Evolutionary conservation across 2,888 invertebrate species (phyloP), one percentile per base, ranked within the genome.

Genomic region (Sminthurides aquaticus): DNA sequence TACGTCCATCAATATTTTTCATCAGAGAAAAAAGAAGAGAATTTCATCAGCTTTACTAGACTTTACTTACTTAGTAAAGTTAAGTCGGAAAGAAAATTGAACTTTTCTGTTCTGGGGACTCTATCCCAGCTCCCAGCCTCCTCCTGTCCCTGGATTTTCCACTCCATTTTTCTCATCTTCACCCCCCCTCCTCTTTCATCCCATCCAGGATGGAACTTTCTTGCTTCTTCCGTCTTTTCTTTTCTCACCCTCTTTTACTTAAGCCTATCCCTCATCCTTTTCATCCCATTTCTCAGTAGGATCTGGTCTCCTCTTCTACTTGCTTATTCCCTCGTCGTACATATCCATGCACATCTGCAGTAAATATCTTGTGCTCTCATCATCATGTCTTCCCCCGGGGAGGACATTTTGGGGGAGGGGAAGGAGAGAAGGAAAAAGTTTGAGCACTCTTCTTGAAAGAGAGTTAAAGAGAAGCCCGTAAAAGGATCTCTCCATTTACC

Each of bases 401-500:
- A 58, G 58, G 18, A 15, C 15, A 5, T 15, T 5, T 5, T 11
- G 43, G 43, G 43, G 43, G 15, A 15, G 43, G 43, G 15, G 43
- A 34, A 34, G 43, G 43, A 5, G 15, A 34, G 15, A 29, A 58
- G 27, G 58, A 58, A 58, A 58, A 58, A 15, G 27, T 58, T 58
- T 29, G 8, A 56, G 52, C 52, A 52, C 52, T 11, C 52, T 52
- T 20, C 52, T 52, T 5, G 20, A 52, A 24, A 52, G 52, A 52
- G 52, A 5, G 20, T n/a, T 8, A 25, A 56, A 28, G 11, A 11
- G 26, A 56, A 26, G 28, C 18, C 27, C 27, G 58, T 58, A 29
- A 58, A 58, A 29, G 29, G 28, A 58, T 58, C 29, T 58, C 56
- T 58, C 58, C 27, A 58, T 58, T 29, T 29, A 28, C 58, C 25